phyloP scores from a whole-genome alignment of 2,888 invertebrate genomes.

The Lissocephala sabroskyi region DNA sequence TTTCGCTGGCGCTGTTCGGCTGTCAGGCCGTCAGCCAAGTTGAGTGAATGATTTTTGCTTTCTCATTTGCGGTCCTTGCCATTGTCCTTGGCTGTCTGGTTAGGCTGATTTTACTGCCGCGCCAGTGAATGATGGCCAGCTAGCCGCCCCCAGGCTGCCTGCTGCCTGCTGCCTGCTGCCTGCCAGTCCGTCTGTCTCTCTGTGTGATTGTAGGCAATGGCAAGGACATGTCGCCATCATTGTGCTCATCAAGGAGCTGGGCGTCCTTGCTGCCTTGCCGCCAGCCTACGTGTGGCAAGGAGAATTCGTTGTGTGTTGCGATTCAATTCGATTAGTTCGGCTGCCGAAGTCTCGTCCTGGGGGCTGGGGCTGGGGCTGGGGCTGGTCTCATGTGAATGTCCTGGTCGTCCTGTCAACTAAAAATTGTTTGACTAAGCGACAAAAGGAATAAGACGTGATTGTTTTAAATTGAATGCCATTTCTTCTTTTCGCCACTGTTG shows the following conservation, averaged over 20 bases:
- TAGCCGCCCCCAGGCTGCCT: no score
- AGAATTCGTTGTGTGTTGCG: background rate
- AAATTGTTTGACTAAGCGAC: constrained; percentile 12
- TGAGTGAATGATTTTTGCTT: no score
- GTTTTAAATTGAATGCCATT: constrained; percentile 12
- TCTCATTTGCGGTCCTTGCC: no score
- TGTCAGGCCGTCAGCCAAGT: no score
- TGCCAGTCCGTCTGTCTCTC: constrained; percentile 1
- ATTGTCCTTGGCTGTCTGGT: no score
- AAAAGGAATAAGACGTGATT: constrained; percentile 10
- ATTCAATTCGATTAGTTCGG: constrained; percentile 3
- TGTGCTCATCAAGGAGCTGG: constrained; percentile 2
- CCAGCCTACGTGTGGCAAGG: background rate
- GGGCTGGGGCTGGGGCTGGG: no score
- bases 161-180: no score
- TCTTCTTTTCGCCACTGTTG: background rate
- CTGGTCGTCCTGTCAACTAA: constrained; percentile 1
- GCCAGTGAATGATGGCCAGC: no score
- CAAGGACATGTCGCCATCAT: background rate
- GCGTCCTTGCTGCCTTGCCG: constrained; percentile 6
- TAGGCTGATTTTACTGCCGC: no score
- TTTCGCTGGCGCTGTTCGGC: no score
- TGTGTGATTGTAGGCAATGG: constrained; percentile 1
- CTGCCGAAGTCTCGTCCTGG: background rate
- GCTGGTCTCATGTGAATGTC: no score